Percentiles rank a stretch among this genome's conserved stretches.
Conservation (phyloP, 2,797 vertebrate species). For the Emys orbicularis region DNA sequence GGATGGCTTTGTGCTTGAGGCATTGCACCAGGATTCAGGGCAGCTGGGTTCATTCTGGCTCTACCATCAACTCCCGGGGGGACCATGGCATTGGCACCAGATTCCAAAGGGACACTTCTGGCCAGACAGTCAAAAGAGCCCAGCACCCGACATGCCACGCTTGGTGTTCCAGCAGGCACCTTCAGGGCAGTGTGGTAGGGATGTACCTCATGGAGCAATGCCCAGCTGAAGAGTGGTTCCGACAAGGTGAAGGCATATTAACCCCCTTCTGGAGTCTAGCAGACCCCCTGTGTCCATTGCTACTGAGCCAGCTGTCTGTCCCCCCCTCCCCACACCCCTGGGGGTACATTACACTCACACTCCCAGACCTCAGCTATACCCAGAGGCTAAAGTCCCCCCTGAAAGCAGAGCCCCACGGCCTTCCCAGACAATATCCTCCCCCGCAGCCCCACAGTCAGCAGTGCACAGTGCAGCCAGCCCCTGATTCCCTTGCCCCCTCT, state of each 20-base stretch:
- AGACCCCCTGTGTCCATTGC: neutral
- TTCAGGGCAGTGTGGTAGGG: neutral
- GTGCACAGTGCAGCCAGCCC: too few species aligned
- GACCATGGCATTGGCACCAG: neutral
- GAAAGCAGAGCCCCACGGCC: neutral
- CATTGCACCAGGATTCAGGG: neutral
- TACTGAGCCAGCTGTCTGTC: neutral
- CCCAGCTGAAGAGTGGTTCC: neutral
- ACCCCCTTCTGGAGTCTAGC: neutral
- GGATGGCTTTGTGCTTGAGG: neutral
- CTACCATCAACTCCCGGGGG: too few species aligned
- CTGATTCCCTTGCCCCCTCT: neutral
- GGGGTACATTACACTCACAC: neutral
- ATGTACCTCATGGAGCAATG: neutral
- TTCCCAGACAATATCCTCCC: neutral
- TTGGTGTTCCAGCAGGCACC: rapidly evolving
- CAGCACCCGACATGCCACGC: neutral
- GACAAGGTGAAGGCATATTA: too few species aligned
- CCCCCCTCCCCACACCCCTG: too few species aligned
- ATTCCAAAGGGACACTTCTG: neutral
- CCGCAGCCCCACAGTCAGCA: too few species aligned
- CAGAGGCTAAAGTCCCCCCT: neutral
- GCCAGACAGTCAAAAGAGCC: neutral
- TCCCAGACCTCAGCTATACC: neutral
- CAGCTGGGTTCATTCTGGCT: neutral